A percentile compares a stretch with the other conserved stretches of the same genome.
Evolutionary conservation across 1,140 invertebrate genomes (phyloP).

Genomic region (Carcinoscorpius rotundicauda): DNA sequence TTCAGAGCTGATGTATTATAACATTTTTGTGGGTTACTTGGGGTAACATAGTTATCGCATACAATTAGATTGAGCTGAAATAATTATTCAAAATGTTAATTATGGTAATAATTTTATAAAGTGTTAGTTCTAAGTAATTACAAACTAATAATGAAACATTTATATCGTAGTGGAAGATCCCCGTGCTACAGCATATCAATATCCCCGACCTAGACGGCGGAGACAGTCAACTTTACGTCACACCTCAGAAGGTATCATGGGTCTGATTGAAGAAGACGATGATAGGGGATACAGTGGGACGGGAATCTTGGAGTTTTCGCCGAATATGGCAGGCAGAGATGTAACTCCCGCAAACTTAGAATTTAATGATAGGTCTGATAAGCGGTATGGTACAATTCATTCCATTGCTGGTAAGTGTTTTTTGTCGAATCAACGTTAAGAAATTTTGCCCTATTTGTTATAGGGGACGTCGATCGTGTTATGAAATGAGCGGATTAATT

Average conservation of each 20-base stretch:
- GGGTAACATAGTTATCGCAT: no score
- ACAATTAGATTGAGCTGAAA: no score
- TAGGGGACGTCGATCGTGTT: no score
- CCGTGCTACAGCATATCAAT: conserved; percentile 18
- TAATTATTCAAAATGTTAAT: no score
- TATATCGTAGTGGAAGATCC: conserved; percentile 15
- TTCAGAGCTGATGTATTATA: no score
- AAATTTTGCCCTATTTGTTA: no score
- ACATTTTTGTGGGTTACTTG: no score
- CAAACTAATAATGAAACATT: background rate
- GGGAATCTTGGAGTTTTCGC: conserved; percentile 60
- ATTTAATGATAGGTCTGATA: conserved; percentile 35
- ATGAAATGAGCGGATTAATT: no score
- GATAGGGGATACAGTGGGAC: conserved; percentile 25
- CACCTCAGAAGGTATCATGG: conserved; percentile 10
- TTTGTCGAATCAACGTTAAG: no score
- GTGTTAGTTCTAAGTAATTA: no score
- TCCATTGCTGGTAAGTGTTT: conserved; percentile 1
- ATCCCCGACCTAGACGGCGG: conserved; percentile 16
- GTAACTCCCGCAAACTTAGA: conserved; percentile 75
- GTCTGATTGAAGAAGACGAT: conserved; percentile 28
- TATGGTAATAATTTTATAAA: no score
- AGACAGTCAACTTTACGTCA: conserved; percentile 5
- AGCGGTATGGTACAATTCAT: background rate
- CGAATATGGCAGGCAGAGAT: conserved; percentile 75